phyloP scores from a whole-genome alignment of 1,140 invertebrate species.

The Neoseiulus cucumeris region DNA sequence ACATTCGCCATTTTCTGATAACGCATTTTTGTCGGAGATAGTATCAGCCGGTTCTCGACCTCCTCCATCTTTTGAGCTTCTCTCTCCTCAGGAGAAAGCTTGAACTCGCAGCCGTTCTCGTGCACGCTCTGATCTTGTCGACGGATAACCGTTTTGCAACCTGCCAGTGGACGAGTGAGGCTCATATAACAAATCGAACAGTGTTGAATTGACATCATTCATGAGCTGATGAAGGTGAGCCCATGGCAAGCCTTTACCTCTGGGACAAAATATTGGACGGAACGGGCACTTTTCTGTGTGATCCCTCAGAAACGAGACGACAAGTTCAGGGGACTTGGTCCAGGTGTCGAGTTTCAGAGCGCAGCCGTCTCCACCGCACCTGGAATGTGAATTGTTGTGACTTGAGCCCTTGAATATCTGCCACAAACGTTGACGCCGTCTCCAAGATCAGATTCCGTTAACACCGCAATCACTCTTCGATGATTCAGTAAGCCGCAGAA shows the following conservation, averaged over 20 bases:
- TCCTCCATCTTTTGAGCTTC: background rate
- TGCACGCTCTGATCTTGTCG: background rate
- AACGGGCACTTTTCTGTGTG: constrained; percentile 1
- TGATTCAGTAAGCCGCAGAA: too few relatives aligned
- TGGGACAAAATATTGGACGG: background rate
- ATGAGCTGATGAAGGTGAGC: too few relatives aligned
- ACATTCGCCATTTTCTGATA: background rate
- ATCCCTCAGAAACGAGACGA: background rate
- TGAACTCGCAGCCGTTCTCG: background rate
- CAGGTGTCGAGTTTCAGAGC: background rate
- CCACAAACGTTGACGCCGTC: too few relatives aligned
- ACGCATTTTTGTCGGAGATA: background rate
- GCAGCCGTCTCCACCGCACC: constrained; percentile 1
- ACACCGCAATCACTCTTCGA: too few relatives aligned
- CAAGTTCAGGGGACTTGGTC: background rate
- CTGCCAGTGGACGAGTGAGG: background rate
- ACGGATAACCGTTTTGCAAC: background rate
- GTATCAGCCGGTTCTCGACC: background rate
- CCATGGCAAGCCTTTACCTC: background rate
- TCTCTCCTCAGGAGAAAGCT: background rate
- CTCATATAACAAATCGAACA: background rate
- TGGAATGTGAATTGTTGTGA: background rate
- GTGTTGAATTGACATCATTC: background rate
- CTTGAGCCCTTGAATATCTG: too few relatives aligned
- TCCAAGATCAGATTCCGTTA: too few relatives aligned